Evolutionary conservation across 2,797 vertebrate species (phyloP), one percentile per base, ranked within the genome.

Genomic region (Capromys pilorides): DNA sequence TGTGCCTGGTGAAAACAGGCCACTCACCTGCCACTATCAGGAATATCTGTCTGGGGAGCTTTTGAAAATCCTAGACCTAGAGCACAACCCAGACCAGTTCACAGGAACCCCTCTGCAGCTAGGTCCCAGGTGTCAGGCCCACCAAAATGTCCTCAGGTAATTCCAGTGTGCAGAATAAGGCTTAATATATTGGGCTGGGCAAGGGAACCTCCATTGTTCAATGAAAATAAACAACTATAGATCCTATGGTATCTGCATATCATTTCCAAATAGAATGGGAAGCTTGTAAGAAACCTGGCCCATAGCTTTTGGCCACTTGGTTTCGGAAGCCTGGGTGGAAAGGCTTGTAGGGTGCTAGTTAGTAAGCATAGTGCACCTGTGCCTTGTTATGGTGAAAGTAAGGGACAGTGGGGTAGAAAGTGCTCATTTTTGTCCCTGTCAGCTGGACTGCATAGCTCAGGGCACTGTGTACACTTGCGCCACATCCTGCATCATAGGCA

Each of bases 381-480:
- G 26, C 71, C 80, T 90, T 31, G 0, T 88, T 33, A 28, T 0
- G 0, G 16, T 49, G 54, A 26, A 9, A 59, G 66, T n/a, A 33
- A 22, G 1, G 26, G 9, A 1, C 1, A 0, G 54, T 5, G 22
- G 22, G 49, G 28, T 26, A 12, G 73, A 26, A 13, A 6, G 13
- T 12, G 69, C 45, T 92, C 67, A 19, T 88, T 87, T 86, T 80
- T 77, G 3, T 94, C 90, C 71, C 67, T 3, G 79, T 69, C 80
- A 81, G 79, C 69, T 8, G 7, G 39, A 59, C 73, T 49, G 26
- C 0, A 12, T 66, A 81, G 92, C 92, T 83, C 16, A 45, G 88
- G 33, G 45, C 45, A 19, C 54, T n/a, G 16, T 12, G 24, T n/a
- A 33, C 64, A 36, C 61, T 51, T n/a, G 16, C 4, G 26, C 31